Percentiles rank a stretch among this genome's conserved stretches.
Conservation (phyloP, 2,113 vertebrate genomes). For the Pterophyllum scalare region DNA sequence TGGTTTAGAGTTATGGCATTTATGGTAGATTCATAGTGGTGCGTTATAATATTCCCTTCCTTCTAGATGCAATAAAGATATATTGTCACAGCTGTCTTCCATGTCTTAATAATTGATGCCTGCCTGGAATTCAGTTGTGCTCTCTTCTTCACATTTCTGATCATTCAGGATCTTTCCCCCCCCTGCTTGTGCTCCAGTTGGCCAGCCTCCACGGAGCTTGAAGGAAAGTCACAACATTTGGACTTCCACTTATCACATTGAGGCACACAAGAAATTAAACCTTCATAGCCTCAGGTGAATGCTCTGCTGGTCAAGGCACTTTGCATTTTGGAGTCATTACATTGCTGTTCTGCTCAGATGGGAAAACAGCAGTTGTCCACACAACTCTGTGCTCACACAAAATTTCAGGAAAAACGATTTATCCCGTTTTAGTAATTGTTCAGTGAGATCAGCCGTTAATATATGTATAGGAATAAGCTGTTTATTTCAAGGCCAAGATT, state of each 20-base stretch:
- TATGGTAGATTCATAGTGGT: background rate
- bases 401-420: slow-evolving; percentile 13
- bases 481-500: slow-evolving; percentile 32
- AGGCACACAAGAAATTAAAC: slow-evolving; percentile 67
- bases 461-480: slow-evolving; percentile 22
- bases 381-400: slow-evolving; percentile 9
- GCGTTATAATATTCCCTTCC: slow-evolving; percentile 14
- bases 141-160: slow-evolving; percentile 32
- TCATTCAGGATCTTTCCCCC: background rate
- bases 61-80: slow-evolving; percentile 14
- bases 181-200: slow-evolving; percentile 20
- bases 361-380: background rate
- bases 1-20: background rate
- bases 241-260: slow-evolving; percentile 63
- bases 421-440: slow-evolving; percentile 18
- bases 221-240: slow-evolving; percentile 63
- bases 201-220: slow-evolving; percentile 46
- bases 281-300: slow-evolving; percentile 52
- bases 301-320: slow-evolving; percentile 55
- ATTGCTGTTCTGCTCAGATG: slow-evolving; percentile 39
- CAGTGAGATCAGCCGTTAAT: slow-evolving; percentile 19
- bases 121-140: slow-evolving; percentile 24
- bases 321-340: slow-evolving; percentile 59
- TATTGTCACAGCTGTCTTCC: slow-evolving; percentile 27
- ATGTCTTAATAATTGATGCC: slow-evolving; percentile 63